Percentiles rank a stretch among this genome's conserved stretches.
These are phyloP conservation scores for Labeo calbasu DNA, from an alignment of 2,797 vertebrate genomes.

Conservation along the genomic window DNA sequence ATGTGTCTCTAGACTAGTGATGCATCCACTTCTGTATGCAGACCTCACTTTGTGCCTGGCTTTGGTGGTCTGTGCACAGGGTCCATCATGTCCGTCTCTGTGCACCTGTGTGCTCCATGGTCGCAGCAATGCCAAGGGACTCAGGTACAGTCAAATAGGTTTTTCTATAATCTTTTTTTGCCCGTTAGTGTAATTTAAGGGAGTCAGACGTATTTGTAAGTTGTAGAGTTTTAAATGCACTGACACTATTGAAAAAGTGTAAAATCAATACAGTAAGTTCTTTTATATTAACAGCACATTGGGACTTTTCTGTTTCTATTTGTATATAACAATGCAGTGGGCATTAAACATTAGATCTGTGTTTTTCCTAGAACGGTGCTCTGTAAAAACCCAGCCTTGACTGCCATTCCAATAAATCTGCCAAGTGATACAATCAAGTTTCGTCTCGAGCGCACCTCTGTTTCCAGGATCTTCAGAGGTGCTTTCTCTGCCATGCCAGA, in stretches of 20 bases:
- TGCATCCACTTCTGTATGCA: constrained; percentile 78
- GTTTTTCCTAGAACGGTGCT: constrained; percentile 80
- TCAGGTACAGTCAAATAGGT: constrained; percentile 76
- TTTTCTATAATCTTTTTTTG: constrained; percentile 22
- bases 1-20: constrained; percentile 67
- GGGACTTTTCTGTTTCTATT: not conserved
- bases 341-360: not conserved
- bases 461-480: constrained; percentile 83
- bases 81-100: constrained; percentile 80
- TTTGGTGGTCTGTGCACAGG: constrained; percentile 54
- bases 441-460: constrained; percentile 87
- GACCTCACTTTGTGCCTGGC: constrained; percentile 74
- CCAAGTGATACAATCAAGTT: constrained; percentile 88
- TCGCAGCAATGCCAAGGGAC: constrained; percentile 76
- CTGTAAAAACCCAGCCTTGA: constrained; percentile 87
- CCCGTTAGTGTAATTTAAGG: not conserved
- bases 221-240: not conserved
- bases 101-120: constrained; percentile 82
- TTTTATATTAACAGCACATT: not conserved
- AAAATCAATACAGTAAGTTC: not conserved
- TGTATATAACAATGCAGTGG: not conserved
- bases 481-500: constrained; percentile 91
- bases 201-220: not conserved
- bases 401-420: constrained; percentile 83
- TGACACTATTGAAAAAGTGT: not conserved